Conservation (phyloP, 1,140 invertebrate genomes). For the Zaprionus lachaisei region DNA sequence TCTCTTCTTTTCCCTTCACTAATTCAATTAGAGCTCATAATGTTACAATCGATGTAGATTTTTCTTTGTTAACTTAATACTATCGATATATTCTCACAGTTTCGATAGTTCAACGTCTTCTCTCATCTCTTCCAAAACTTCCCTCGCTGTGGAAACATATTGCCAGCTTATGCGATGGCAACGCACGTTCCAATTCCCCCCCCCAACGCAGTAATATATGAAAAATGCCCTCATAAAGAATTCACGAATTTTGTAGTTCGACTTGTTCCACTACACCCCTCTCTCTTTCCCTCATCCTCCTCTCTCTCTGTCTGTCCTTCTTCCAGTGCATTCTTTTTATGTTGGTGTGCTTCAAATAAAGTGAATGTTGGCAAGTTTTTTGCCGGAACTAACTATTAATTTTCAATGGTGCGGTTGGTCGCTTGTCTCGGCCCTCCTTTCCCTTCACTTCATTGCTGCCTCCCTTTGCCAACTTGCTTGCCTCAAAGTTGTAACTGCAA, state of each 20-base stretch:
- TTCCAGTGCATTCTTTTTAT: background rate
- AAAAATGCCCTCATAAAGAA: constrained; percentile 46
- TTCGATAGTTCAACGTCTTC: background rate
- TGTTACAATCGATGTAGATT: too few species aligned
- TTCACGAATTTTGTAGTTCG: constrained; percentile 32
- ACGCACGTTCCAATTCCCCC: constrained; percentile 16
- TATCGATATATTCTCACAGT: too few species aligned
- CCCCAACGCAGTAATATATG: constrained; percentile 42
- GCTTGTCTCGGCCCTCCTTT: background rate
- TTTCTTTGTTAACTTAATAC: too few species aligned
- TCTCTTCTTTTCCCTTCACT: too few species aligned
- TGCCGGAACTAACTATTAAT: constrained; percentile 9
- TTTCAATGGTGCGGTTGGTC: constrained; percentile 4
- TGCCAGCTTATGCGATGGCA: constrained; percentile 40
- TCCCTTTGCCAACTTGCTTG: too few species aligned
- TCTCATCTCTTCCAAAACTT: background rate
- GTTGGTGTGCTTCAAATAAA: background rate
- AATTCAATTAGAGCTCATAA: too few species aligned
- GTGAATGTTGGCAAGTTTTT: background rate
- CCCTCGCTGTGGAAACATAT: constrained; percentile 5
- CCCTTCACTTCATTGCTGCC: too few species aligned
- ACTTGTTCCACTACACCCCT: background rate
- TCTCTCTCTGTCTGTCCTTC: background rate
- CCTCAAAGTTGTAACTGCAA: background rate
- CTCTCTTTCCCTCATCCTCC: background rate